A percentile compares a stretch with the other conserved stretches of the same genome.
These are phyloP conservation scores for Nymphalis urticae DNA, from an alignment of 2,888 invertebrate genomes.

Conservation along the genomic window DNA sequence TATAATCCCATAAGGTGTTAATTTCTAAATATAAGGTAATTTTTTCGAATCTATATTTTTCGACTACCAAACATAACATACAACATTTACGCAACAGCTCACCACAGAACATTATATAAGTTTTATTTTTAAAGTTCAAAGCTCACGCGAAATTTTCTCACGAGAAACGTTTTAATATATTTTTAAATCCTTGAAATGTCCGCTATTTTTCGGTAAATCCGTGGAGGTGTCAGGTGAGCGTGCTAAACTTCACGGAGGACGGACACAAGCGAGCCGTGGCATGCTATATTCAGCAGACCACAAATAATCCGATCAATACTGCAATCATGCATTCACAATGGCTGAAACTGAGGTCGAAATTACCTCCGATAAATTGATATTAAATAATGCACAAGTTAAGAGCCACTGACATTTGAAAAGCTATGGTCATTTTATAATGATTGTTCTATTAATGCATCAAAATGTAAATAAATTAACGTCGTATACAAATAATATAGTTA, in stretches of 20 bases:
- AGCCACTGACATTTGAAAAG: background rate
- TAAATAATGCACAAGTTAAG: slow-evolving; percentile 3
- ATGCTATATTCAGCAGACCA: slow-evolving; percentile 20
- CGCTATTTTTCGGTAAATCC: slow-evolving; percentile 3
- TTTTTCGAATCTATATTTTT: too few species aligned
- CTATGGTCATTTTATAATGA: background rate
- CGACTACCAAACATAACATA: too few species aligned
- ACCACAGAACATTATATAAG: background rate
- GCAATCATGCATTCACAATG: slow-evolving; percentile 7
- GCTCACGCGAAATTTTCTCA: background rate
- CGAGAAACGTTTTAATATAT: background rate
- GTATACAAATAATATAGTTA: background rate
- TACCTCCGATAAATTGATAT: slow-evolving; percentile 3
- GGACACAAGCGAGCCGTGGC: background rate
- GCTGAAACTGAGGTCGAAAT: slow-evolving; percentile 9
- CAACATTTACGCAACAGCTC: background rate
- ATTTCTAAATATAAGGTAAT: too few species aligned
- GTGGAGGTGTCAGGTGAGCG: slow-evolving; percentile 1
- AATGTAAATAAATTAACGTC: too few species aligned
- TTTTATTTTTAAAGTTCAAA: background rate
- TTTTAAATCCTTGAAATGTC: background rate
- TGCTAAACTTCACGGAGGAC: slow-evolving; percentile 5
- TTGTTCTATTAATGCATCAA: background rate
- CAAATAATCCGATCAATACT: slow-evolving; percentile 26
- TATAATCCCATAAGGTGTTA: too few species aligned